phyloP scores from a whole-genome alignment of 2,113 vertebrate species.

The Pelmatolapia mariae region DNA sequence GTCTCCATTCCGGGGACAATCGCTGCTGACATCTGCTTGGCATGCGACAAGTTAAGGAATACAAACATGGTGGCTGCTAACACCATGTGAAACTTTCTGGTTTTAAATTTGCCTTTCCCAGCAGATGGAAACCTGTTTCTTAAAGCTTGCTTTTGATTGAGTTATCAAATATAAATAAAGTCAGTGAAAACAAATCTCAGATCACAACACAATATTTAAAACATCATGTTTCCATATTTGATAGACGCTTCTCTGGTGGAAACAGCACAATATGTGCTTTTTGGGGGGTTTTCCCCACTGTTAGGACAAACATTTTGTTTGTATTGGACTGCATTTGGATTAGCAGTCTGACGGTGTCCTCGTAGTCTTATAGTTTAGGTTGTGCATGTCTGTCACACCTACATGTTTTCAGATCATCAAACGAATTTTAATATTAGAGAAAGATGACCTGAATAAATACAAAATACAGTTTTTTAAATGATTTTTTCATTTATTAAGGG shows the following conservation, averaged over 20 bases:
- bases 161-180: background rate
- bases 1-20: conserved; percentile 41
- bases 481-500: background rate
- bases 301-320: background rate
- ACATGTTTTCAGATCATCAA: background rate
- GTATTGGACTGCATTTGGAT: background rate
- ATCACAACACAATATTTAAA: background rate
- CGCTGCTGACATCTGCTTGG: conserved; percentile 33
- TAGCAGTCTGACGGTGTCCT: background rate
- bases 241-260: background rate
- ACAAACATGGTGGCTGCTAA: conserved; percentile 22
- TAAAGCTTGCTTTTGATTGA: background rate
- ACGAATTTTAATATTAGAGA: background rate
- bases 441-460: background rate
- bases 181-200: background rate
- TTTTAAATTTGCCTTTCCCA: background rate
- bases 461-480: background rate
- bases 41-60: conserved; percentile 39
- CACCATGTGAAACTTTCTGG: background rate
- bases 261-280: background rate
- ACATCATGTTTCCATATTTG: background rate
- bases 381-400: background rate
- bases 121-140: conserved; percentile 28
- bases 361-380: background rate
- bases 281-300: accelerated